Evolutionary conservation across 1,140 invertebrate species (phyloP), one percentile per base, ranked within the genome.

Genomic region (Ceratina australensis): DNA sequence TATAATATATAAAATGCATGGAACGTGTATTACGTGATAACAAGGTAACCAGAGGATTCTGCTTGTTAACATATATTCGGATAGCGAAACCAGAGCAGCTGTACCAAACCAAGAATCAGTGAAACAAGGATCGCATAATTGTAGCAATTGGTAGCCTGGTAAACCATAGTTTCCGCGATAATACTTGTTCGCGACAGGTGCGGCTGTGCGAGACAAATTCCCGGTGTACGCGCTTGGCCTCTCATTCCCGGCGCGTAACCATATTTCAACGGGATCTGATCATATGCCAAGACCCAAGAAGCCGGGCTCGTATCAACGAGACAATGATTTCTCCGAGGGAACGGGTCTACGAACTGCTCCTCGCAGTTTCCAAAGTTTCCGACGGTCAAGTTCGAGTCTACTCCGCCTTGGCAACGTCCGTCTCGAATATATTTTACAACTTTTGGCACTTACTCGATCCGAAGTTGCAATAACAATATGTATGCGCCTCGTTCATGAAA

Each of bases 241-340:
- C 33, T 42, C 33, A 42, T 42, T 26, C 18, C 26, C 60, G 7
- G 57, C 5, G 49, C 49, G 49, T 3, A 18, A 20, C 26, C 49
- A 74, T 74, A 74, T 74, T 65, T 74, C 72, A 74, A 2, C 50
- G 12, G 5, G 0, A 0, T 56, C 72, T 56, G 72, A 74, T 65
- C 72, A 42, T 20, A 65, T 47, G 72, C 61, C 61, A 74, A 24
- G 20, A 65, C n/a, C 49, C n/a, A n/a, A n/a, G n/a, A 74, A 22
- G 2, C 18, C n/a, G 3, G 3, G 13, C n/a, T 3, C 0, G n/a
- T 12, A 12, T 4, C 26, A 5, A n/a, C 50, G 10, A 24, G 56
- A 64, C 71, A 47, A 56, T 42, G 26, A 10, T 52, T 16, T 54
- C 3, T n/a, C 28, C 16, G n/a, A 24, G 49, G 28, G 56, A 65